Base-by-base conservation (phyloP, 2,113 vertebrate species). In the Tauraco erythrolophus region DNA sequence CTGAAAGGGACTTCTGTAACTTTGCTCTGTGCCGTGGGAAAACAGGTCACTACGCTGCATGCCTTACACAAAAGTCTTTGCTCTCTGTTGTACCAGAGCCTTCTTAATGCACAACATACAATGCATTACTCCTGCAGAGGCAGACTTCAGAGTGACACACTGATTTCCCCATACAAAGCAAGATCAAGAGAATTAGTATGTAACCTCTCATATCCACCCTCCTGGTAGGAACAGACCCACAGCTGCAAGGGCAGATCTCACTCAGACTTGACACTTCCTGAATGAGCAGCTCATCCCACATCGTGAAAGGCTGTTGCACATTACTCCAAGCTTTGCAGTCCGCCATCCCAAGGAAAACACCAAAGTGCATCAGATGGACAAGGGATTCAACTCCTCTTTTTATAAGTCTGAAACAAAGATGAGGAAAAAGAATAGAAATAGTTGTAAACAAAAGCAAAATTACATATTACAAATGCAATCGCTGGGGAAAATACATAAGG, bases 251-350 rank as follows among this genome's bases (percentile, higher is more conserved):
- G 8, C 19, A 93, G n/a, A 92, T 79, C 61, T 57, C 30, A 56
- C 4, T 35, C 39, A 27, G 56, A 33, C 19, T 27, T 87, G 18
- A 56, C 9, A 23, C 8, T 60, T 72, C 41, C 45, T 33, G 12
- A 71, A 17, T 18, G 14, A 79, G 28, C 0, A 1, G 22, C 31
- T 88, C 2, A 0, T 69, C 14, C 31, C 15, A 7, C 6, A 8
- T 46, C 21, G 2, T 27, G 30, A 88, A 54, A 33, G 25, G 4
- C 31, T 88, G 16, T 27, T 62, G 39, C 17, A 39, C 19, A 3
- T 68, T 64, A 17, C 12, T 48, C 30, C 3, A 16, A 61, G 25
- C 2, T 46, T 58, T 69, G 19, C 1, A 1, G 19, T 50, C 54
- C 19, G 16, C 43, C 50, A 24, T 62, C 8, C 23, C 14, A 61